Evolutionary conservation across 2,797 vertebrate genomes (phyloP), one percentile per base, ranked within the genome.

Genomic region (Petrocephalus schoutedeni): DNA sequence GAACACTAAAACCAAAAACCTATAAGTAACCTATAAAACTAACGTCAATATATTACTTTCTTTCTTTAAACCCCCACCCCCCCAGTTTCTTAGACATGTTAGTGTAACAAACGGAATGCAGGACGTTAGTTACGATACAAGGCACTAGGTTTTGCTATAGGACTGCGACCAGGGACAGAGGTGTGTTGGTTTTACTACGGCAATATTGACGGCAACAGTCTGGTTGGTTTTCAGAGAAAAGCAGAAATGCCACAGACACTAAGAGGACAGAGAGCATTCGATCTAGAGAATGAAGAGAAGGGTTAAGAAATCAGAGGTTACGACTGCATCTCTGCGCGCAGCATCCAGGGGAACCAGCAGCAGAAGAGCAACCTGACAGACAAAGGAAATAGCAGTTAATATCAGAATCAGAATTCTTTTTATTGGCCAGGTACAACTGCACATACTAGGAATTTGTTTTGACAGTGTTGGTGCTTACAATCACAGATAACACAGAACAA

Each of bases 331-430:
- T 98, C 97, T 0, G 97, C 96, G 36, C 97, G 97, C 83, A 98
- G 95, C 97, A 98, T 98, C 97, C 97, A 98, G 2, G 97, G 97
- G 89, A 98, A 98, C 97, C 97, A 98, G 91, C 97, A 98, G 93
- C 97, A 98, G 94, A 98, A 98, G 90, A 98, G 96, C 93, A 98
- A 95, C 95, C 97, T 98, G 95, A 36, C 23, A 23, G 21, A 87
- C 28, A 84, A 7, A 74, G 45, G 56, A 57, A 87, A 19, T 14
- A 61, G 10, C 10, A 74, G 86, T 64, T 87, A 87, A 10, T 45
- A 45, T 45, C 41, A 45, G 41, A 45, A 45, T 45, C 41, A 45
- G 41, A 45, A 45, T 45, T 45, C 41, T 45, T 45, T 45, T 45
- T 45, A 45, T 45, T 45, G 41, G 41, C 41, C 41, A 4, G 41